Evolutionary conservation across 2,888 invertebrate genomes (phyloP), one percentile per base, ranked within the genome.

Genomic region (Nycteola revayana): DNA sequence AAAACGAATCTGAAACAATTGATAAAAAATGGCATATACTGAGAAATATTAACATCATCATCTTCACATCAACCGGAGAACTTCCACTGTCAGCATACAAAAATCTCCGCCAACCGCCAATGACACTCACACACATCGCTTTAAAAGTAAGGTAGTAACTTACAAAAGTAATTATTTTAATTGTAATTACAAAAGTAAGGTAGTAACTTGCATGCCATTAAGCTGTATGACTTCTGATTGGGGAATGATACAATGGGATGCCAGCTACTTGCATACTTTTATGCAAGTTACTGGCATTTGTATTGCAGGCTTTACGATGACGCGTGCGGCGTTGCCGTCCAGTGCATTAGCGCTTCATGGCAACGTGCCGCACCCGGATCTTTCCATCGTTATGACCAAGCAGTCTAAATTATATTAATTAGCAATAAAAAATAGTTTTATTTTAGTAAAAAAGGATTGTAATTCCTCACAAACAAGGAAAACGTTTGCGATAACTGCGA

Each of bases 1-100:
- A 41, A 45, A 40, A 20, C 27, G 18, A 37, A 44, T 40, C 40
- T 44, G 36, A 36, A 40, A 36, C 20, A 36, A 43, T 20, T 30
- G 8, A 25, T 21, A 28, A 34, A 22, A 33, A 18, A 25, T 25
- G n/a, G 24, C 24, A 24, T 9, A 24, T 24, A 24, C 18, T 18
- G 18, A 18, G 18, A 18, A 18, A 18, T 18, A 18, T 18, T 18
- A 18, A 18, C 1, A 17, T 8, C 7, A 28, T 9, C 18, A 23
- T 24, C 3, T 9, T 18, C n/a, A 34, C 17, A 18, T 14, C 9
- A 34, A 28, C 28, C 8, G 28, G 18, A 7, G 17, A 23, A 18
- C 24, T 28, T 17, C 28, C 23, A 7, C 28, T 34, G 18, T 34
- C 28, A 28, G 28, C 24, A 7, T 23, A 22, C 6, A 26, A 10